Evolutionary conservation across 2,888 invertebrate genomes (phyloP), one percentile per base, ranked within the genome.

Genomic region (Magallana nippona): DNA sequence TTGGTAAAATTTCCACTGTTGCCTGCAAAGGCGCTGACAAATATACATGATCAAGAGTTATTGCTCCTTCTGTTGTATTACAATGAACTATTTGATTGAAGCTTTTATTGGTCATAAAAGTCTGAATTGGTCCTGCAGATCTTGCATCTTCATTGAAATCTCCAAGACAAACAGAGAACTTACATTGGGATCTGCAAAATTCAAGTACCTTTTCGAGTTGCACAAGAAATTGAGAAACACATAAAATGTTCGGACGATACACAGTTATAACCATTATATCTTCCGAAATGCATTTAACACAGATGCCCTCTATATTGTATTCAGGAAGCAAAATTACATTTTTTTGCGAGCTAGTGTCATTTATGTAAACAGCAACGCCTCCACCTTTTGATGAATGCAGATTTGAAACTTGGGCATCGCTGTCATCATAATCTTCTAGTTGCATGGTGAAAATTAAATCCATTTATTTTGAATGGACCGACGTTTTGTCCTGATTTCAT

Each of bases 1-100:
- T 44, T 44, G 44, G 44, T 44, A 44, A 44, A 44, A 5, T 3
- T 44, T 44, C 44, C 8, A 44, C 44, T 44, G 44, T 5, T 44
- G 44, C 3, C 44, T 44, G 44, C 44, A 44, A 44, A 44, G 44
- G 44, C 44, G 44, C 44, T 44, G 44, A 44, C 44, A 44, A 10
- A 19, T 60, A 60, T 3, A 60, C 62, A 19, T 60, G 62, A 60
- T 60, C 62, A 17, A 60, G 19, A 10, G 19, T 19, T 10, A 13
- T 60, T 60, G n/a, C 62, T n/a, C 62, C 62, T 10, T 60, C 62
- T 60, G 62, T 60, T 60, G 62, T 60, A 10, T 17, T 17, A 60
- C n/a, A 60, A 19, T 60, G n/a, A 60, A 60, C 62, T 60, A 60
- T 60, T 19, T 60, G 62, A n/a, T 60, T 60, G 62, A 60, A 60